Evolutionary conservation across 2,797 vertebrate genomes (phyloP).

Genomic region (Ambastaia sidthimunki): DNA sequence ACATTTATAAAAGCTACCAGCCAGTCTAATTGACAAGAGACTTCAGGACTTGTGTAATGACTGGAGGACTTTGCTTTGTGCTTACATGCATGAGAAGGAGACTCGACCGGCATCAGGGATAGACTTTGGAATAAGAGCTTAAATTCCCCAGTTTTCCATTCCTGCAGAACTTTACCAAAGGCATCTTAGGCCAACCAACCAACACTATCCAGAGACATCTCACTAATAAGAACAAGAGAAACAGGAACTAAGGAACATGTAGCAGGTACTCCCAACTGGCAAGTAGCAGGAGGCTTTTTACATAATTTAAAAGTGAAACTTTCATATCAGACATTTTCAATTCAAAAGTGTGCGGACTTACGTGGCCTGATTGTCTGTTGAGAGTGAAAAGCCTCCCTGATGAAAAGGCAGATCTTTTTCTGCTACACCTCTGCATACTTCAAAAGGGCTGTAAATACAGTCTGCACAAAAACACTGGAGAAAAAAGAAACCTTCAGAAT

Average conservation of each 20-base stretch:
- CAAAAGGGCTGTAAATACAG: conserved; percentile 73
- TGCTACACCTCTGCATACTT: conserved; percentile 68
- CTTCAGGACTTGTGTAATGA: conserved; percentile 33
- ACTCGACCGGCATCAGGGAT: conserved; percentile 70
- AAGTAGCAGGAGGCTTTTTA: conserved; percentile 38
- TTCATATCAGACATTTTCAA: conserved; percentile 41
- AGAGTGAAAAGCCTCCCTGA: conserved; percentile 38
- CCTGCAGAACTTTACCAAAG: conserved; percentile 64
- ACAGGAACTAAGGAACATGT: conserved; percentile 31
- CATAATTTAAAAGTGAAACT: conserved; percentile 55
- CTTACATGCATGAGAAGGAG: conserved; percentile 52
- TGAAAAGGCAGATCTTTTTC: conserved; percentile 65
- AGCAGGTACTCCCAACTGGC: conserved; percentile 47
- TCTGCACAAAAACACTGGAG: conserved; percentile 64
- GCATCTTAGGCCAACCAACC: conserved; percentile 61
- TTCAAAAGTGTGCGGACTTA: conserved; percentile 28
- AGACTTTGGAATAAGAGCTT: conserved; percentile 22
- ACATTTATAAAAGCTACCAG: conserved; percentile 75
- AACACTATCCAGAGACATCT: conserved; percentile 54
- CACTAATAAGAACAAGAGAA: conserved; percentile 58
- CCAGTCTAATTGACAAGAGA: conserved; percentile 69
- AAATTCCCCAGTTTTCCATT: conserved; percentile 52
- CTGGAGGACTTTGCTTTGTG: conserved; percentile 55
- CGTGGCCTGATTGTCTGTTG: conserved; percentile 23
- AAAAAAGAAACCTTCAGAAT: conserved; percentile 70